phyloP scores from a whole-genome alignment of 2,113 vertebrate species.

The Oncorhynchus nerka region DNA sequence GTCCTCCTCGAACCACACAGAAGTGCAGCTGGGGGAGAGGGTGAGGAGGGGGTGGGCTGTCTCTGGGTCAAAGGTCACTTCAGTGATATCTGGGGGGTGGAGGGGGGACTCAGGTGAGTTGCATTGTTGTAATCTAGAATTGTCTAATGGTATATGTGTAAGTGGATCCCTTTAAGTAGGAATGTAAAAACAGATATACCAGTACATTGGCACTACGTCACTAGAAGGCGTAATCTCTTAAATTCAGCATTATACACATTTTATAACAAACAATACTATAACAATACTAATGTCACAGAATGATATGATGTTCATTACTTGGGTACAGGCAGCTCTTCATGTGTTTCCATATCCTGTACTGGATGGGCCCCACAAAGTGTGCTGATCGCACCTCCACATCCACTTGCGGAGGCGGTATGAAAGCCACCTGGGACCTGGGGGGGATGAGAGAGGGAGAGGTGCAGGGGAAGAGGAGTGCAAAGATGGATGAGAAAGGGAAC shows the following conservation, averaged over 20 bases:
- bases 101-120: not conserved
- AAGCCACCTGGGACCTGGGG: constrained; percentile 68
- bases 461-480: not conserved
- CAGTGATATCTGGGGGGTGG: constrained; percentile 60
- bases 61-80: constrained; percentile 69
- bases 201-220: no score
- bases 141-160: not conserved
- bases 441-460: not conserved
- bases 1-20: constrained; percentile 62
- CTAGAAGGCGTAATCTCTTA: no score
- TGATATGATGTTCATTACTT: constrained; percentile 50
- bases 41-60: constrained; percentile 70
- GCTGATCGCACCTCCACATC: constrained; percentile 63
- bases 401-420: constrained; percentile 60
- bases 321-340: constrained; percentile 76
- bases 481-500: constrained; percentile 9
- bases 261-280: no score
- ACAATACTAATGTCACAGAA: no score
- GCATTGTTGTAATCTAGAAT: not conserved
- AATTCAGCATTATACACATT: no score
- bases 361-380: constrained; percentile 72
- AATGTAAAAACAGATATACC: no score
- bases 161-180: no score
- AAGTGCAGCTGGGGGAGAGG: constrained; percentile 55
- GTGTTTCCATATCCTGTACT: constrained; percentile 78